Conservation (phyloP, 2,888 invertebrate genomes). For the Doris montereyensis region DNA sequence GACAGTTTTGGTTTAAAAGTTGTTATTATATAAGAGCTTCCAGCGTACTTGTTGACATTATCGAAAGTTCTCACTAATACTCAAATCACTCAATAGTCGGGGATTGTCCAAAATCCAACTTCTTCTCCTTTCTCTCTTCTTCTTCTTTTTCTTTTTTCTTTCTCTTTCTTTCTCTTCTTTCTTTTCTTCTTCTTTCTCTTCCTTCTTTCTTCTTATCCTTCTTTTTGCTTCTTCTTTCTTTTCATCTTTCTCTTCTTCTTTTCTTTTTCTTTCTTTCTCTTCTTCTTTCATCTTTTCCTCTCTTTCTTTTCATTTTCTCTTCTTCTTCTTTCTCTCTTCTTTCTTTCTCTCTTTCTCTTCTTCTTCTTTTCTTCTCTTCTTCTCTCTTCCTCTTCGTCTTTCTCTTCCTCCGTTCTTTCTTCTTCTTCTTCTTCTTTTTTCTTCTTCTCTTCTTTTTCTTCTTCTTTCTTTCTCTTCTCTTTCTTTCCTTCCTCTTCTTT, state of each 20-base stretch:
- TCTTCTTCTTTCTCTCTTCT: not conserved
- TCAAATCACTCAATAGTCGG: too few species aligned
- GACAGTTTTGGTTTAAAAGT: too few species aligned
- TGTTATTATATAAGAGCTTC: too few species aligned
- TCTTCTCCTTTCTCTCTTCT: not conserved
- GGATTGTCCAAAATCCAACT: not conserved
- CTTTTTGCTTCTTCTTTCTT: not conserved
- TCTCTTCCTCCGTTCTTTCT: slow-evolving; percentile 26
- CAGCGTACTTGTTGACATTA: too few species aligned
- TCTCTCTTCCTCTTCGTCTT: slow-evolving; percentile 39
- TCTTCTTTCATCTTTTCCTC: not conserved
- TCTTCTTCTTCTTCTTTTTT: slow-evolving; percentile 26
- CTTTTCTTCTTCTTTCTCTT: not conserved
- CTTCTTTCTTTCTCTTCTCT: not conserved
- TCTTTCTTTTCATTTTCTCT: not conserved
- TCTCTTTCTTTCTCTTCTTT: not conserved
- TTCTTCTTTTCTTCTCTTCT: not conserved
- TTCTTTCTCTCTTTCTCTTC: not conserved
- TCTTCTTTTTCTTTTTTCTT: not conserved
- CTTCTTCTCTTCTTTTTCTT: slow-evolving; percentile 15
- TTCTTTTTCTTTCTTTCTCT: not conserved
- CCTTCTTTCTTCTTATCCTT: not conserved
- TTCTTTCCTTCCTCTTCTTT: not conserved
- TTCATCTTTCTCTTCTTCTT: not conserved
- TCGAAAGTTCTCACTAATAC: too few species aligned